Conservation (phyloP, 1,140 invertebrate genomes). For the Diploscapter pachys region DNA sequence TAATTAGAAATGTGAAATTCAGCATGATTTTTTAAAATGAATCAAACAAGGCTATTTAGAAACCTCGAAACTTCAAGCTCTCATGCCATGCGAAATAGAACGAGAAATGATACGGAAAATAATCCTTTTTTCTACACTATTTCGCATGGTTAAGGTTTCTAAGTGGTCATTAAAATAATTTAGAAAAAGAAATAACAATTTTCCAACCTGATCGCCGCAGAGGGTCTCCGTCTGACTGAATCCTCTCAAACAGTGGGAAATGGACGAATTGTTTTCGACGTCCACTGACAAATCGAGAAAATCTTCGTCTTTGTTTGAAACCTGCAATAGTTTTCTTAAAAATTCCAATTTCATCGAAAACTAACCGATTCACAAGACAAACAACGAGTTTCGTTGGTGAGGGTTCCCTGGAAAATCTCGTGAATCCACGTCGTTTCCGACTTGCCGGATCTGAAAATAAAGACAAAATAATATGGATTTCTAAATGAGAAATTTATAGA, state of each 20-base stretch:
- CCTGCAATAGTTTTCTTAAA: slow-evolving; percentile 60
- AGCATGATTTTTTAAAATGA: no score
- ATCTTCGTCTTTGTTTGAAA: slow-evolving; percentile 97
- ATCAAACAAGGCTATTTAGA: no score
- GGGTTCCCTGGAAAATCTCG: slow-evolving; percentile 98
- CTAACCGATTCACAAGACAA: slow-evolving; percentile 96
- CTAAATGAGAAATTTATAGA: no score
- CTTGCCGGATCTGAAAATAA: no score
- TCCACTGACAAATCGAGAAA: slow-evolving; percentile 98
- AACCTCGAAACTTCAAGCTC: background rate
- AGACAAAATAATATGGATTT: no score
- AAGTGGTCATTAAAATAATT: background rate
- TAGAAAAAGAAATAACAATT: background rate
- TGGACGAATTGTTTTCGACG: slow-evolving; percentile 97
- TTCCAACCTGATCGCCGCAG: slow-evolving; percentile 76
- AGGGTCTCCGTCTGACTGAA: slow-evolving; percentile 98
- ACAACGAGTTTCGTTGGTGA: slow-evolving; percentile 97
- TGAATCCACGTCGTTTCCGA: slow-evolving; percentile 78
- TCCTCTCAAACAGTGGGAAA: slow-evolving; percentile 92
- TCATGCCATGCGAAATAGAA: background rate
- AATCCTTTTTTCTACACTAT: background rate
- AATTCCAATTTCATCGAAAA: slow-evolving; percentile 15
- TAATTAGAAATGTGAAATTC: no score
- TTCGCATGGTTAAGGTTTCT: background rate
- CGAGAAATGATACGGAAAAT: background rate